Base-by-base conservation (phyloP, 2,888 invertebrate genomes). In the Timandra comae region DNA sequence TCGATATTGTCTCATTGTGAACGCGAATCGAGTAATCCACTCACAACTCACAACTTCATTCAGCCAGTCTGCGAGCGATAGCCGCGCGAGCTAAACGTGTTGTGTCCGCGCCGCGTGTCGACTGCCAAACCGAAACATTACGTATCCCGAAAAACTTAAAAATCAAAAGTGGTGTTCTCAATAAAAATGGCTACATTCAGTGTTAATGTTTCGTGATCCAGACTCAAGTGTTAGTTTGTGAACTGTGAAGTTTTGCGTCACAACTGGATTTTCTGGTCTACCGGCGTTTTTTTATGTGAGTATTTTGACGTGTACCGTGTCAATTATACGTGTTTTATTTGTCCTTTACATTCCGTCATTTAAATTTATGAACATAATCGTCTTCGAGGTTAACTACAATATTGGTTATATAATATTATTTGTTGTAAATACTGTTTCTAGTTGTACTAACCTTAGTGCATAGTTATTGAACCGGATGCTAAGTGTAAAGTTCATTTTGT, bases 11-110 rank as follows among this genome's bases (percentile, higher is more conserved):
- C 16, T 16, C 16, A 16, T 5, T 16, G 16, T 6, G 6, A 16
- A 16, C 4, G 1, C 16, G 16, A 16, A 6, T 16, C 7, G 16
- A 29, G 3, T 25, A n/a, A n/a, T n/a, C n/a, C n/a, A n/a, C n/a
- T n/a, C n/a, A n/a, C 21, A 9, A 37, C 39, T 40, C 36, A 25
- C 20, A 19, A 25, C 21, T 55, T 56, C 47, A 43, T 52, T 53
- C 51, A 46, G 45, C 58, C 64, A 78, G 79, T 77, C 59, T 55
- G 72, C 72, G 69, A 62, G 65, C 63, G 53, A 52, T 50, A 54
- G 72, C 63, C 58, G 64, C 49, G 37, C 20, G 38, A 37, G 28
- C 32, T 23, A 39, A 49, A 43, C 40, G 67, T 57, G 35, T 43
- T 39, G 67, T 57, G 35, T 43, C 36, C 32, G 33, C 11, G 29